These are phyloP conservation scores for Ovis aries DNA, from an alignment of 2,113 vertebrate species.

Conservation along the genomic window DNA sequence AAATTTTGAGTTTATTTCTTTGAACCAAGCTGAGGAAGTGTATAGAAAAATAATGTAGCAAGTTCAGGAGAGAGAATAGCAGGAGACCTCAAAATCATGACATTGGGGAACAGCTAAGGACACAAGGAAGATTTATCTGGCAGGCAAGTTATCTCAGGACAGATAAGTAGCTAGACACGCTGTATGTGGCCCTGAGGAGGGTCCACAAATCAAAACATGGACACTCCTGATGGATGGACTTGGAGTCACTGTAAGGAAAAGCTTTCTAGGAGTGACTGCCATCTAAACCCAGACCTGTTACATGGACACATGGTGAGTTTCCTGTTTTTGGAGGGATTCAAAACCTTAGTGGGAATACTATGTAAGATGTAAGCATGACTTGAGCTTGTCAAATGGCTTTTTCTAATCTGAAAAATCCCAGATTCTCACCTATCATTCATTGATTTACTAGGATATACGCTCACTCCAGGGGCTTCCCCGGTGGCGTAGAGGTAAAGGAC, in stretches of 20 bases:
- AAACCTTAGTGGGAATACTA: neutral
- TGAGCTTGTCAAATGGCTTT: neutral
- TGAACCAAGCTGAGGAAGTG: neutral
- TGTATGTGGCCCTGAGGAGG: neutral
- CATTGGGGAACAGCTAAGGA: neutral
- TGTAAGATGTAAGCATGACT: neutral
- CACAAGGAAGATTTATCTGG: neutral
- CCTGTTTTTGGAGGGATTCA: neutral
- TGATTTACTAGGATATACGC: neutral
- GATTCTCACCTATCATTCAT: neutral
- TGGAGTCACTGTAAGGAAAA: neutral
- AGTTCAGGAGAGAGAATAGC: neutral
- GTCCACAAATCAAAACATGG: neutral
- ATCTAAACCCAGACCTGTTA: neutral
- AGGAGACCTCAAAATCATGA: neutral
- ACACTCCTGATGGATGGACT: neutral
- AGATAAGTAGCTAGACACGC: neutral
- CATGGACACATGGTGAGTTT: neutral
- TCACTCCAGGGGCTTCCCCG: neutral
- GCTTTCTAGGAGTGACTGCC: neutral
- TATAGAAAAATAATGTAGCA: neutral
- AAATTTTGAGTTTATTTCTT: neutral
- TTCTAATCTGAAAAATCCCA: neutral
- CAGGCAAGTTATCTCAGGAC: neutral
- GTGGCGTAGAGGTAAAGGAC: neutral